Conservation (phyloP, 2,113 vertebrate genomes). For the Alethe castanea region DNA sequence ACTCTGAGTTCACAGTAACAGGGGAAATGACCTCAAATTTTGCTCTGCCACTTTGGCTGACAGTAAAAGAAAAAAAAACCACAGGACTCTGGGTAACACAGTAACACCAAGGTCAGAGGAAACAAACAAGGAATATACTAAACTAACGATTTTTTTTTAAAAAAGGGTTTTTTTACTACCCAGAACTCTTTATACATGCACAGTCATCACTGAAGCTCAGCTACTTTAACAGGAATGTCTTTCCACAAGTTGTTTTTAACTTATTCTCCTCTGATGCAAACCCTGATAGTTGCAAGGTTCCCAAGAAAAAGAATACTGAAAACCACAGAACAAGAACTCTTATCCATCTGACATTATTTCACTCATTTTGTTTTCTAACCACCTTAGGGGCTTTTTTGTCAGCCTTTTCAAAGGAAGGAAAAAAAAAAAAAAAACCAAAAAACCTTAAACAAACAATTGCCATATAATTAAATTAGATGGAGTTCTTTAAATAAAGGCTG, state of each 20-base stretch:
- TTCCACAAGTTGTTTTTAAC: not conserved
- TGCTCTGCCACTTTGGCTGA: not conserved
- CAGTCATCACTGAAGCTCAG: not conserved
- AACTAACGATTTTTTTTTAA: not conserved
- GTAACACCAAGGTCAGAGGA: not conserved
- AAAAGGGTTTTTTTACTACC: not conserved
- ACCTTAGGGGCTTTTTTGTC: not conserved
- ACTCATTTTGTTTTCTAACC: not conserved
- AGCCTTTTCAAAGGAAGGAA: not conserved
- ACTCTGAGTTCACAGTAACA: not conserved
- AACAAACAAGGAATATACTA: not conserved
- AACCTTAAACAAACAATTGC: not conserved
- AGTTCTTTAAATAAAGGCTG: not conserved
- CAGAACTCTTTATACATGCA: not conserved
- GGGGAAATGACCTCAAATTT: not conserved
- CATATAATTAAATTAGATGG: not conserved
- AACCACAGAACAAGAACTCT: not conserved
- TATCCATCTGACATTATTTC: not conserved
- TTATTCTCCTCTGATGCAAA: not conserved
- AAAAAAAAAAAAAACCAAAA: not conserved
- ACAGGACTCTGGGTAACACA: not conserved
- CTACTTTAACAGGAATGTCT: not conserved
- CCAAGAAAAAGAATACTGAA: not conserved
- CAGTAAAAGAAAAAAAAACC: not conserved
- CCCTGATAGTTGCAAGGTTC: not conserved